A percentile compares a stretch with the other conserved stretches of the same genome.
phyloP scores from a whole-genome alignment of 2,888 invertebrate genomes.

The Lapara coniferarum region DNA sequence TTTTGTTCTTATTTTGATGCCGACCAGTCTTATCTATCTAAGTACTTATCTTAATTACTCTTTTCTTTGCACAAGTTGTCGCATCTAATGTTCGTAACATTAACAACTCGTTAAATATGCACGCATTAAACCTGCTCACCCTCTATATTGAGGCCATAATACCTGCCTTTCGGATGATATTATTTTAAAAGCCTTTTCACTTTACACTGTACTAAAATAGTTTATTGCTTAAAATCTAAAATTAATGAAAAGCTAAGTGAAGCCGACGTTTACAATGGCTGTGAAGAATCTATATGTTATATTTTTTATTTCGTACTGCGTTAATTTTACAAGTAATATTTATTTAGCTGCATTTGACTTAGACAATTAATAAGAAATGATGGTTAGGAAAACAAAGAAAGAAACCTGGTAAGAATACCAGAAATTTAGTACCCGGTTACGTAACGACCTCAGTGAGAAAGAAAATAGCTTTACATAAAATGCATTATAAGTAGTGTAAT shows the following conservation, averaged over 20 bases:
- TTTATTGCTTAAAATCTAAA: slow-evolving; percentile 17
- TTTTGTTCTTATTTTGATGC: too few relatives aligned
- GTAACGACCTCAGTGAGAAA: too few relatives aligned
- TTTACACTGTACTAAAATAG: slow-evolving; percentile 25
- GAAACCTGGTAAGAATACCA: too few relatives aligned
- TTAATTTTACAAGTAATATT: too few relatives aligned
- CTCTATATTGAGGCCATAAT: slow-evolving; percentile 40
- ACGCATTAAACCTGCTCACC: slow-evolving; percentile 45
- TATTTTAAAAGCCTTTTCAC: slow-evolving; percentile 39
- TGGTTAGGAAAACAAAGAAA: too few relatives aligned
- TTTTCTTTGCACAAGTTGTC: slow-evolving; percentile 19
- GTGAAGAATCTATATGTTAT: not conserved
- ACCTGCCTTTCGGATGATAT: slow-evolving; percentile 34
- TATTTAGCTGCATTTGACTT: too few relatives aligned
- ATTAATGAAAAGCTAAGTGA: slow-evolving; percentile 16
- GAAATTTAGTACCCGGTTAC: too few relatives aligned
- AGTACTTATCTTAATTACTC: too few relatives aligned
- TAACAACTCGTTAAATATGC: slow-evolving; percentile 41
- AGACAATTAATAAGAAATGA: too few relatives aligned
- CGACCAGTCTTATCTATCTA: too few relatives aligned
- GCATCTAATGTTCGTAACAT: slow-evolving; percentile 31
- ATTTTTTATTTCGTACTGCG: not conserved
- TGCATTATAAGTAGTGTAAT: too few relatives aligned
- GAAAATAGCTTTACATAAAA: too few relatives aligned
- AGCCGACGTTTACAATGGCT: not conserved